phyloP scores from a whole-genome alignment of 2,113 vertebrate genomes.

The Chascanopsetta lugubris region DNA sequence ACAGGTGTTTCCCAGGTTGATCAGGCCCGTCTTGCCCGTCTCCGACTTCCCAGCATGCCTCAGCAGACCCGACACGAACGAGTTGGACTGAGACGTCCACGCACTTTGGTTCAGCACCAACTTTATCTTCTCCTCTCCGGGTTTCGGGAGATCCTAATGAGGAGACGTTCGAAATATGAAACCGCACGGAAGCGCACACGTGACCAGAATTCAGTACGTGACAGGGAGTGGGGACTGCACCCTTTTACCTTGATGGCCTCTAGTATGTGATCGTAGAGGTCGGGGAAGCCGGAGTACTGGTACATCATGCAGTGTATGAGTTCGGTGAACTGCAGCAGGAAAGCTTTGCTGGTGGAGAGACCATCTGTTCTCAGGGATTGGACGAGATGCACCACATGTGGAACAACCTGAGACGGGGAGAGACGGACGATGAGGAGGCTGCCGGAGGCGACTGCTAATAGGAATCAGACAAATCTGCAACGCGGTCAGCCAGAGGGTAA shows the following conservation, averaged over 20 bases:
- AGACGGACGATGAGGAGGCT: conserved; percentile 7
- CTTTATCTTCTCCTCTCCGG: conserved; percentile 94
- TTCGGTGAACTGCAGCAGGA: conserved; percentile 91
- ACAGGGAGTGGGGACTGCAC: neutral
- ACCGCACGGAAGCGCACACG: no score
- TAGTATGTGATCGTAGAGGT: conserved; percentile 95
- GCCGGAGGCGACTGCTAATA: neutral
- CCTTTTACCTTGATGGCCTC: conserved; percentile 92
- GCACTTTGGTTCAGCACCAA: conserved; percentile 95
- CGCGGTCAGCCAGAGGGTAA: conserved; percentile 18
- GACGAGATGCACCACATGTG: conserved; percentile 88
- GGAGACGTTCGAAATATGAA: neutral
- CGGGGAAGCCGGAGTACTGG: conserved; percentile 98
- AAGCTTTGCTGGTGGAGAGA: conserved; percentile 88
- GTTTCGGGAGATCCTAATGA: conserved; percentile 91
- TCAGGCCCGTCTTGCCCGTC: conserved; percentile 96
- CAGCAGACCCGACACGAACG: conserved; percentile 89
- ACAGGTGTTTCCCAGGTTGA: conserved; percentile 98
- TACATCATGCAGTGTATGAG: conserved; percentile 99
- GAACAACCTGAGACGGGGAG: conserved; percentile 84
- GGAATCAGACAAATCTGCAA: conserved; percentile 23
- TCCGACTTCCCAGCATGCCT: conserved; percentile 94
- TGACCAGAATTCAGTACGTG: no score
- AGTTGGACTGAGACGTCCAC: conserved; percentile 97
- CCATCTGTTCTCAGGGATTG: conserved; percentile 88